Evolutionary conservation across 2,888 invertebrate genomes (phyloP).

Genomic region (Drosophila formosana): DNA sequence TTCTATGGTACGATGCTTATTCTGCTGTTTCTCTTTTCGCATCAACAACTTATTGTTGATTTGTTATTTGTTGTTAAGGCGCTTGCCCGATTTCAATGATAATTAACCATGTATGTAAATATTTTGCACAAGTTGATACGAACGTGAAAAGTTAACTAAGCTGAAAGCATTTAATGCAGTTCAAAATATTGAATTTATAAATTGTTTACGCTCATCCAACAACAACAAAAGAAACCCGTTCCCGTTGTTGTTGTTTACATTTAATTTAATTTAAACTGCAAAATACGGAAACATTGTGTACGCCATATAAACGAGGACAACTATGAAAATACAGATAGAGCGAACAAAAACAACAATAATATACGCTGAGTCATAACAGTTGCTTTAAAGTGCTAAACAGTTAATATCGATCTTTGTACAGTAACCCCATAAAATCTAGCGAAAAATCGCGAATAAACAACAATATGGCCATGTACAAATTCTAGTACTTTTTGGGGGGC

Average conservation of each 20-base stretch:
- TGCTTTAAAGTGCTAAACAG: background rate
- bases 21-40: constrained; percentile 45
- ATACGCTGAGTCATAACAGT: constrained; percentile 28
- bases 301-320: constrained; percentile 53
- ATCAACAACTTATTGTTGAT: constrained; percentile 61
- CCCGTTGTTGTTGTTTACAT: constrained; percentile 9
- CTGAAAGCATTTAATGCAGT: constrained; percentile 10
- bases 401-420: constrained; percentile 52
- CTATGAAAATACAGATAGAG: constrained; percentile 28
- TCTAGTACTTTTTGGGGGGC: constrained; percentile 22
- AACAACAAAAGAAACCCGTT: constrained; percentile 18
- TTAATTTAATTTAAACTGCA: constrained; percentile 5
- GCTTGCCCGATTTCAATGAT: constrained; percentile 18
- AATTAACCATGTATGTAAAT: constrained; percentile 9
- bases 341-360: constrained; percentile 14
- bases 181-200: constrained; percentile 11
- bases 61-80: constrained; percentile 37
- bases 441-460: constrained; percentile 20
- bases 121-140: constrained; percentile 16
- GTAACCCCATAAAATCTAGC: constrained; percentile 16
- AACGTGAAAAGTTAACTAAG: constrained; percentile 6
- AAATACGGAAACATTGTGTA: constrained; percentile 59
- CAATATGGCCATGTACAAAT: background rate
- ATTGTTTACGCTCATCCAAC: constrained; percentile 8
- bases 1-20: constrained; percentile 33